Evolutionary conservation across 2,797 vertebrate genomes (phyloP).

Genomic region (Babyrousa celebensis): DNA sequence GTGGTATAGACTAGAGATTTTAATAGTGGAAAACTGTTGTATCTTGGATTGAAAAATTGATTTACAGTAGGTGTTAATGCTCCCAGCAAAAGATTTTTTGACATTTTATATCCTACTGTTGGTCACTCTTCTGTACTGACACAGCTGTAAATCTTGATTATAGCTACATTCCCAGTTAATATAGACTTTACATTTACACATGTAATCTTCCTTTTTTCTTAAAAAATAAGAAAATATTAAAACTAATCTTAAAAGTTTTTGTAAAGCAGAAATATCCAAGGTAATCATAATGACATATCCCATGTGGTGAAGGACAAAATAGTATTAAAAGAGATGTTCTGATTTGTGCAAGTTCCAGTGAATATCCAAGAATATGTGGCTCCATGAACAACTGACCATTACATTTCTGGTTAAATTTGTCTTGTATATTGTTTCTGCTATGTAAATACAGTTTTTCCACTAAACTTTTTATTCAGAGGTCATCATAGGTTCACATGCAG

Average conservation of each 20-base stretch:
- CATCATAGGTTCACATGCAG: background rate
- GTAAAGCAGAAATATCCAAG: constrained; percentile 51
- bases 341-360: background rate
- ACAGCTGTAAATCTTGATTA: constrained; percentile 77
- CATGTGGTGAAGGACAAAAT: constrained; percentile 1
- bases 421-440: background rate
- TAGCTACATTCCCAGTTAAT: constrained; percentile 69
- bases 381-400: rapidly evolving
- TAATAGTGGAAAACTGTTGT: constrained; percentile 80
- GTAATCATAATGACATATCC: background rate
- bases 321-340: background rate
- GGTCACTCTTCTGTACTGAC: constrained; percentile 72
- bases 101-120: constrained; percentile 82
- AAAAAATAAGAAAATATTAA: constrained; percentile 57
- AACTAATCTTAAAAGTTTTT: constrained; percentile 73
- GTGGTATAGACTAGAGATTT: constrained; percentile 66
- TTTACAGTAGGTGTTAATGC: constrained; percentile 85
- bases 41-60: constrained; percentile 84
- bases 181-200: constrained; percentile 58
- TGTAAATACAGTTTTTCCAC: background rate
- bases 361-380: background rate
- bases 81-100: constrained; percentile 78
- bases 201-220: constrained; percentile 54
- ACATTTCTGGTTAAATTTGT: background rate
- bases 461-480: background rate